Conservation (phyloP, 2,888 invertebrate genomes). For the Abrostola triplasia region DNA sequence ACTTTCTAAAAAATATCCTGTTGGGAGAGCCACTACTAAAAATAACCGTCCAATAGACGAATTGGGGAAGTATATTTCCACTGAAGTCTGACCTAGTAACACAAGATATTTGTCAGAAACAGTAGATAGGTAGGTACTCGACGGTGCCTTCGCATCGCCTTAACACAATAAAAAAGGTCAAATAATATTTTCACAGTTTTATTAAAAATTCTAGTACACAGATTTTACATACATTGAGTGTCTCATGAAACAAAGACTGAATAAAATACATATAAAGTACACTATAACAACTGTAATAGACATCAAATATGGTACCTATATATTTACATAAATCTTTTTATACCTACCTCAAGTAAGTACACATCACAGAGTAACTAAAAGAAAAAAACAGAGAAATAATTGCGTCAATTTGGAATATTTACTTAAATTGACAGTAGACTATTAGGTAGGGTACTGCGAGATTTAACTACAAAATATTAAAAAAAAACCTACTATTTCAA, state of each 20-base stretch:
- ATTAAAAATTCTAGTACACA: slow-evolving; percentile 79
- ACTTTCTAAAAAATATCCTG: neutral
- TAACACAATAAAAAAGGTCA: slow-evolving; percentile 16
- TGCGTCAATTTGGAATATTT: slow-evolving; percentile 8
- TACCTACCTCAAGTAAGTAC: slow-evolving; percentile 36
- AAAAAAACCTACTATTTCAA: neutral
- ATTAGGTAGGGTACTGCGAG: neutral
- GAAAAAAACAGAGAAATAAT: neutral
- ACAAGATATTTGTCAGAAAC: neutral
- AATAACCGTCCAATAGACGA: too few species aligned
- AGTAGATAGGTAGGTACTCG: too few species aligned
- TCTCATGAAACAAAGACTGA: slow-evolving; percentile 38
- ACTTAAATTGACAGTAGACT: neutral
- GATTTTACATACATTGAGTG: slow-evolving; percentile 65
- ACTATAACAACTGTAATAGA: slow-evolving; percentile 46
- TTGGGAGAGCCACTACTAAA: too few species aligned
- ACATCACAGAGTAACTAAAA: slow-evolving; percentile 24
- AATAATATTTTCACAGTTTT: slow-evolving; percentile 61
- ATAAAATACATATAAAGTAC: slow-evolving; percentile 39
- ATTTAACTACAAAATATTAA: neutral
- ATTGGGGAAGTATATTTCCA: too few species aligned
- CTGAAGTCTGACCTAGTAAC: too few species aligned
- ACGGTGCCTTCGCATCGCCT: neutral
- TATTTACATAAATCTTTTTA: slow-evolving; percentile 37
- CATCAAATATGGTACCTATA: slow-evolving; percentile 41